Conservation (phyloP, 2,888 invertebrate species). For the Abrostola tripartita region DNA sequence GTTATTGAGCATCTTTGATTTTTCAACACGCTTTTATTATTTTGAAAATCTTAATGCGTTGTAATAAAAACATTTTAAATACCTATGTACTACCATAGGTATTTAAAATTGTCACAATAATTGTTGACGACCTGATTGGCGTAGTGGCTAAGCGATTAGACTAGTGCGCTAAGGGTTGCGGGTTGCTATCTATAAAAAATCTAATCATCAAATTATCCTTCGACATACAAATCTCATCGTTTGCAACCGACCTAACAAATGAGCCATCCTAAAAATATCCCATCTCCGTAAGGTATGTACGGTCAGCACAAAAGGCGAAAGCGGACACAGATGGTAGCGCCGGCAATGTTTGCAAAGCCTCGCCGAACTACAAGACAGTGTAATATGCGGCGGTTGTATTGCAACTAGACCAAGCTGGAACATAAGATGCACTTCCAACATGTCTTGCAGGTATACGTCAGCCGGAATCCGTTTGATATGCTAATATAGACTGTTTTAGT, state of each 20-base stretch:
- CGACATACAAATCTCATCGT: neutral
- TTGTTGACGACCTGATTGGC: too few relatives aligned
- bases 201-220: neutral
- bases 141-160: too few relatives aligned
- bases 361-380: slow-evolving; percentile 29
- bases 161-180: too few relatives aligned
- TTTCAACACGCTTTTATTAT: too few relatives aligned
- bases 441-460: slow-evolving; percentile 17
- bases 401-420: slow-evolving; percentile 27
- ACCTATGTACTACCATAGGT: too few relatives aligned
- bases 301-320: slow-evolving; percentile 63
- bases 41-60: too few relatives aligned
- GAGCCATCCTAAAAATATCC: slow-evolving; percentile 41
- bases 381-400: slow-evolving; percentile 52
- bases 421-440: slow-evolving; percentile 22
- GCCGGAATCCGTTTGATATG: slow-evolving; percentile 33
- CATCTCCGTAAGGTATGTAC: slow-evolving; percentile 39
- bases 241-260: slow-evolving; percentile 33
- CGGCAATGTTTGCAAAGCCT: slow-evolving; percentile 61
- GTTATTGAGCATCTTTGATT: too few relatives aligned
- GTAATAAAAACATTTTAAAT: too few relatives aligned
- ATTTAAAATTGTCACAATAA: too few relatives aligned
- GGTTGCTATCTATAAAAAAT: neutral
- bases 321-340: slow-evolving; percentile 54
- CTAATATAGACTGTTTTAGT: slow-evolving; percentile 31